Evolutionary conservation across 2,113 vertebrate genomes (phyloP).

Genomic region (Cichladusa arquata): DNA sequence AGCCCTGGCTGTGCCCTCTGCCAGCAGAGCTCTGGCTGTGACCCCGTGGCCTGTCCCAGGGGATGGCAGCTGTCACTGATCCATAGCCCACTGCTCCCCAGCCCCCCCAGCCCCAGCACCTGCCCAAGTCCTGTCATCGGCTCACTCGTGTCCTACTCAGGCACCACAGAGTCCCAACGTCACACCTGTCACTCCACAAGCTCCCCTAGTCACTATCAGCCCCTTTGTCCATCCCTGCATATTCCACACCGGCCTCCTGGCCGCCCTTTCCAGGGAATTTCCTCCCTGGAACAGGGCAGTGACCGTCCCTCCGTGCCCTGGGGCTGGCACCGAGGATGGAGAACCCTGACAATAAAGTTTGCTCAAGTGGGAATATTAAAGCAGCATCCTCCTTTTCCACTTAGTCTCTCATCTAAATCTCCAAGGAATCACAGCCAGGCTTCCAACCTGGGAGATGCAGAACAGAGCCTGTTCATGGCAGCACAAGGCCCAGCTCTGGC

Average conservation of each 20-base stretch:
- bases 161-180: background rate
- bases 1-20: fast-evolving
- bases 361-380: background rate
- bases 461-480: background rate
- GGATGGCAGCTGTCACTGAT: background rate
- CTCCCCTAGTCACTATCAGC: background rate
- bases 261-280: background rate
- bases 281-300: fast-evolving
- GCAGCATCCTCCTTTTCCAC: background rate
- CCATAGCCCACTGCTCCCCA: fast-evolving
- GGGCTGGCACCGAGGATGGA: background rate
- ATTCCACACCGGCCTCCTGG: fast-evolving
- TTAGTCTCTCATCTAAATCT: background rate
- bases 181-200: background rate
- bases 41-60: background rate
- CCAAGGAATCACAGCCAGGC: background rate
- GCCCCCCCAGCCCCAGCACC: background rate
- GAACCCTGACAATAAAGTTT: background rate
- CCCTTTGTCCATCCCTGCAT: background rate
- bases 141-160: background rate
- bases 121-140: background rate
- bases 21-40: background rate
- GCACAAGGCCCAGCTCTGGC: background rate
- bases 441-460: background rate
- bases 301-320: fast-evolving